These are phyloP conservation scores for Parasteatoda lunata DNA, from an alignment of 2,888 invertebrate genomes.

Conservation along the genomic window DNA sequence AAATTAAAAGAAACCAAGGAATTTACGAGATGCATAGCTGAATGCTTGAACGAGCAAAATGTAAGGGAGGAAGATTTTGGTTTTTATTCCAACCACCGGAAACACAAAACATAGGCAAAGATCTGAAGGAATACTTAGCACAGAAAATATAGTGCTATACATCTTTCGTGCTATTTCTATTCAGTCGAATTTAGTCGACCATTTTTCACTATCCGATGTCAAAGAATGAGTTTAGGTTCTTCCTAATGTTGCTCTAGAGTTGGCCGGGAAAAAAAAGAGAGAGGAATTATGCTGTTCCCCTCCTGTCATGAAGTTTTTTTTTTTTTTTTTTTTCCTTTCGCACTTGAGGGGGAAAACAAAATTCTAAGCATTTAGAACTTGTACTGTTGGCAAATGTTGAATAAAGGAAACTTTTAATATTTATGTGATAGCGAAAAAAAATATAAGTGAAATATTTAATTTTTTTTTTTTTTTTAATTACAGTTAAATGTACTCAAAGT, in stretches of 20 bases:
- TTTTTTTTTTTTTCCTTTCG: background rate
- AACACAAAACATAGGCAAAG: slow-evolving; percentile 16
- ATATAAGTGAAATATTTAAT: too few species aligned
- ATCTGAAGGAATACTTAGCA: slow-evolving; percentile 10
- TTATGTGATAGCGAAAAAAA: too few species aligned
- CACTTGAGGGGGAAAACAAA: too few species aligned
- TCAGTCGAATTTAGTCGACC: slow-evolving; percentile 46
- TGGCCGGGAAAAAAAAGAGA: background rate
- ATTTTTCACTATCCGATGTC: slow-evolving; percentile 56
- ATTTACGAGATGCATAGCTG: too few species aligned
- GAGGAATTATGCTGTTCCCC: background rate
- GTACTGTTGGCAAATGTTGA: too few species aligned
- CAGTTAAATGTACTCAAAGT: too few species aligned
- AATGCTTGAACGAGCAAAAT: too few species aligned
- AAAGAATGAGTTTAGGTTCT: slow-evolving; percentile 5
- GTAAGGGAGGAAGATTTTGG: too few species aligned
- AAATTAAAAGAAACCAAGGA: too few species aligned
- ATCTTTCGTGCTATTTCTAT: slow-evolving; percentile 1
- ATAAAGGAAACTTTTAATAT: too few species aligned
- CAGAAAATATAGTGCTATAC: background rate
- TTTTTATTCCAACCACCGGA: slow-evolving; percentile 12
- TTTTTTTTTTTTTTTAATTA: too few species aligned
- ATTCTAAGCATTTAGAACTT: too few species aligned
- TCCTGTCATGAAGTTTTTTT: background rate
- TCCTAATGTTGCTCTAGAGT: slow-evolving; percentile 13